Conservation (phyloP, 2,797 vertebrate species). For the Sebastes baramenuke region DNA sequence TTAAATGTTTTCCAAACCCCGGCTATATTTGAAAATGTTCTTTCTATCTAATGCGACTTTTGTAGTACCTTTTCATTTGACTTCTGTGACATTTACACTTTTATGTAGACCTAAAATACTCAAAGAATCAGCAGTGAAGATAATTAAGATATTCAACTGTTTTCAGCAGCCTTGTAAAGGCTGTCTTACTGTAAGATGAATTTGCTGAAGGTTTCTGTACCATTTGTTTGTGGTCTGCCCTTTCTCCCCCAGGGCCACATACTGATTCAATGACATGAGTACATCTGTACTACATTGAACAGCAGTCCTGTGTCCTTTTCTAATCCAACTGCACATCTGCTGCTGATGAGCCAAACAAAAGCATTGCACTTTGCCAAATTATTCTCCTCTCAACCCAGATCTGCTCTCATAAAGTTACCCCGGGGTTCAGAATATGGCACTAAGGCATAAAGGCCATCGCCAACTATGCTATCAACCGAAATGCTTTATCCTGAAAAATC, state of each 20-base stretch:
- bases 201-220: conserved; percentile 46
- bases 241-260: conserved; percentile 64
- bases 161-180: conserved; percentile 3
- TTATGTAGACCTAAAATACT: not conserved
- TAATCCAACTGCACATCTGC: conserved; percentile 78
- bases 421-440: conserved; percentile 45
- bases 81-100: not conserved
- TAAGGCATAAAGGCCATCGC: conserved; percentile 10
- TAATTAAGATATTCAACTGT: conserved; percentile 9
- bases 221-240: conserved; percentile 69
- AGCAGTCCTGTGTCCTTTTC: conserved; percentile 65
- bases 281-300: conserved; percentile 79
- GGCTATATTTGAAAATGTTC: not conserved
- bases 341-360: conserved; percentile 77
- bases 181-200: conserved; percentile 30
- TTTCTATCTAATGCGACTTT: not conserved
- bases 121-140: not conserved
- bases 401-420: conserved; percentile 48
- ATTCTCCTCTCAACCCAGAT: conserved; percentile 47
- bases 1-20: not conserved
- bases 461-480: conserved; percentile 43
- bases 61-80: not conserved
- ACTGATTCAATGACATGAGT: conserved; percentile 79
- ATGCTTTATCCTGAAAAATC: conserved; percentile 24
- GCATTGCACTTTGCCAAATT: conserved; percentile 61